phyloP scores from a whole-genome alignment of 2,797 vertebrate species.

The Artibeus jamaicensis region DNA sequence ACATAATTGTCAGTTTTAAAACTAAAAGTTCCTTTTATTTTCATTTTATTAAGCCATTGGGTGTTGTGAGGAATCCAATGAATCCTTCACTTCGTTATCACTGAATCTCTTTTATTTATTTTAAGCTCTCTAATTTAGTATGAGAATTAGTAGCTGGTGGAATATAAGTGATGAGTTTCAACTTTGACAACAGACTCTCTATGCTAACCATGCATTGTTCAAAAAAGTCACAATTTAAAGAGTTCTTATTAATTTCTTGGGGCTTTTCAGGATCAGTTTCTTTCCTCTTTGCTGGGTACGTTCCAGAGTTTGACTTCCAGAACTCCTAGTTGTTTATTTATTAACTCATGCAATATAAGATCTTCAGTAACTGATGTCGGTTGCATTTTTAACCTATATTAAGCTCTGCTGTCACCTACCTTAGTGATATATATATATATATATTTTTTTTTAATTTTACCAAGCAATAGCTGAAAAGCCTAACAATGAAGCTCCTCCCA shows the following conservation, averaged over 20 bases:
- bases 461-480: background rate
- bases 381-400: background rate
- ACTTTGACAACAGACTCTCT: background rate
- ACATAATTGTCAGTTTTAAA: background rate
- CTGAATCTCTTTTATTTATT: background rate
- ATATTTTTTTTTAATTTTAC: background rate
- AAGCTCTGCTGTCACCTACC: background rate
- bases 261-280: background rate
- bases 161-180: background rate
- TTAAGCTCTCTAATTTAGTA: background rate
- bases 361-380: background rate
- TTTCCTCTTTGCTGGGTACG: background rate
- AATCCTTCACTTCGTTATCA: background rate
- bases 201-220: background rate
- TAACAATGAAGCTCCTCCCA: background rate
- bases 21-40: background rate
- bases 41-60: background rate
- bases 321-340: background rate
- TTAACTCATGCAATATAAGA: background rate
- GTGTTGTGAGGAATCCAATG: background rate
- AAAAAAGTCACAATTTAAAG: background rate
- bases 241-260: background rate
- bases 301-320: background rate
- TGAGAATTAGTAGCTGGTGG: background rate
- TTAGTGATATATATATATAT: background rate